Evolutionary conservation across 2,797 vertebrate genomes (phyloP).

Genomic region (Sphaeramia orbicularis): DNA sequence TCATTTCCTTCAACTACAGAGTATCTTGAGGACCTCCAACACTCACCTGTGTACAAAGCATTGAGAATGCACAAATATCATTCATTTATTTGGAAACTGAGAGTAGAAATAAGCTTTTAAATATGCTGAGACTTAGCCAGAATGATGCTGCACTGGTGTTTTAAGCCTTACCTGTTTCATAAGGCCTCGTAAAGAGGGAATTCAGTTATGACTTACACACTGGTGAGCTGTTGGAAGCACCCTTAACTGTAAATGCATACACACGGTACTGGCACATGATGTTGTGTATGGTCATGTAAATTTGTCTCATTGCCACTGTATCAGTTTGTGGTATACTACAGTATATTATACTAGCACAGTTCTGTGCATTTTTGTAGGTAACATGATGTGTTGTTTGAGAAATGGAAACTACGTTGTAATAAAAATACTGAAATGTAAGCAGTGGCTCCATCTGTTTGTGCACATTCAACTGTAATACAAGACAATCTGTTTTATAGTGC

Average conservation of each 20-base stretch:
- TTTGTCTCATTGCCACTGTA: constrained; percentile 58
- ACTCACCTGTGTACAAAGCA: constrained; percentile 27
- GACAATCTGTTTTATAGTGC: too few species aligned
- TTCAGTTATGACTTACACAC: constrained; percentile 6
- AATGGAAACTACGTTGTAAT: constrained; percentile 67
- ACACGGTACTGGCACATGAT: constrained; percentile 32
- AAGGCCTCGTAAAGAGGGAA: constrained; percentile 18
- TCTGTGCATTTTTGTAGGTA: constrained; percentile 70
- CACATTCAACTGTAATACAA: too few species aligned
- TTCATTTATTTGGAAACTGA: background rate
- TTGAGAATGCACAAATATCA: constrained; percentile 15
- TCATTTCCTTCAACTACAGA: constrained; percentile 36
- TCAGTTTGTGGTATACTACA: constrained; percentile 52
- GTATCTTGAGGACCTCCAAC: constrained; percentile 14
- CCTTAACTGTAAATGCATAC: constrained; percentile 44
- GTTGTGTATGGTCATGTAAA: constrained; percentile 53
- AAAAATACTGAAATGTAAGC: constrained; percentile 56
- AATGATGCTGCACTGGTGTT: constrained; percentile 2
- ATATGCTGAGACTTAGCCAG: background rate
- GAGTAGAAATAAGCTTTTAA: constrained; percentile 5
- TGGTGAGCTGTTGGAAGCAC: constrained; percentile 27
- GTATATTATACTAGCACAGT: constrained; percentile 51
- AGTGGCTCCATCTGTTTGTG: background rate
- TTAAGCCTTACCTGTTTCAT: constrained; percentile 29
- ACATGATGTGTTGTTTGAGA: constrained; percentile 62